A percentile compares a stretch with the other conserved stretches of the same genome.
phyloP scores from a whole-genome alignment of 2,888 invertebrate genomes.

The Nomada goodeniana region DNA sequence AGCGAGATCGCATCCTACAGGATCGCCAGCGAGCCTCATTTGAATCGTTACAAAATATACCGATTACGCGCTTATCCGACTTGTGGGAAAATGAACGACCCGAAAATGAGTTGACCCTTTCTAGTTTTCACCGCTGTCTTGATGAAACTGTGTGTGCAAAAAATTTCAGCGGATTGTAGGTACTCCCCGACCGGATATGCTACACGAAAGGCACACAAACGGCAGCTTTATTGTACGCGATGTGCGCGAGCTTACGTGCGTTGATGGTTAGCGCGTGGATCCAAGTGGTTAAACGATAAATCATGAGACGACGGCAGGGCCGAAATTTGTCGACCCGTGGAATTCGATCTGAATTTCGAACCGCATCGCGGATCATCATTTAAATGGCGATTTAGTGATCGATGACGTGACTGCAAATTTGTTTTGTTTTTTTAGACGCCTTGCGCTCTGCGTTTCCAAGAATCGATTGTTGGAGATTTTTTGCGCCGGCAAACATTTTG shows the following conservation, averaged over 20 bases:
- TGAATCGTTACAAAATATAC: neutral
- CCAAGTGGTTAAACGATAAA: slow-evolving; percentile 29
- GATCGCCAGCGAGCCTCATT: neutral
- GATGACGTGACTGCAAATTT: too few relatives aligned
- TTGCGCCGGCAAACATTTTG: too few relatives aligned
- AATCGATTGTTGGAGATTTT: too few relatives aligned
- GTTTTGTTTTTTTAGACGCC: too few relatives aligned
- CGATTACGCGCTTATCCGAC: neutral
- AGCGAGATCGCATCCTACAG: neutral
- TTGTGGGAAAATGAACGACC: too few relatives aligned
- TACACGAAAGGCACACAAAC: slow-evolving; percentile 12
- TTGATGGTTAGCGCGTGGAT: slow-evolving; percentile 28
- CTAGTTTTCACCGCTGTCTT: too few relatives aligned
- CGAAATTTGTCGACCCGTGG: neutral
- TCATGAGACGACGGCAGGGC: slow-evolving; percentile 9
- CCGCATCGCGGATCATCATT: too few relatives aligned
- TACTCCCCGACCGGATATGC: slow-evolving; percentile 18
- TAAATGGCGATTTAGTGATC: too few relatives aligned
- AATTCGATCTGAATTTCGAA: neutral
- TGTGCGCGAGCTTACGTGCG: slow-evolving; percentile 11
- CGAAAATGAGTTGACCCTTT: too few relatives aligned
- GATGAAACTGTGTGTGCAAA: neutral
- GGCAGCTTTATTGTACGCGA: slow-evolving; percentile 13
- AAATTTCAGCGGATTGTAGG: neutral
- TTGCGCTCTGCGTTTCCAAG: too few relatives aligned